A percentile compares a stretch with the other conserved stretches of the same genome.
Conservation (phyloP, 2,113 vertebrate genomes). For the Thomomys bottae region DNA sequence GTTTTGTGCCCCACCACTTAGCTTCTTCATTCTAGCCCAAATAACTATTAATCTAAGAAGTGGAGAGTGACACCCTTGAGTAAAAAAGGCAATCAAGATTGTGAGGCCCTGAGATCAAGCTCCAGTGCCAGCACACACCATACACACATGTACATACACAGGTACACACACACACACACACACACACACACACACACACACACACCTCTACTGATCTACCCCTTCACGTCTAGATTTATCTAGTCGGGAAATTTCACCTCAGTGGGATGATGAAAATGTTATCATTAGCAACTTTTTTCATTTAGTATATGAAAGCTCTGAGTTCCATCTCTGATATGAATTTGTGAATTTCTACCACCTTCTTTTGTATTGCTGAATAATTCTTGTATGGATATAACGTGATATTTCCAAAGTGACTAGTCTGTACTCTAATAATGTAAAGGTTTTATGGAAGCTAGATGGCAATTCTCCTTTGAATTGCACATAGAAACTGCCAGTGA, state of each 20-base stretch:
- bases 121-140: too few relatives aligned
- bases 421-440: not conserved
- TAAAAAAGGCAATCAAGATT: too few relatives aligned
- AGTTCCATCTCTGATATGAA: not conserved
- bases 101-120: too few relatives aligned
- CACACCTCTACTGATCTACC: too few relatives aligned
- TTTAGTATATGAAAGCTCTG: not conserved
- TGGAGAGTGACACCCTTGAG: too few relatives aligned
- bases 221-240: not conserved
- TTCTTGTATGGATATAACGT: too few relatives aligned
- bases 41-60: too few relatives aligned
- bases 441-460: not conserved
- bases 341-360: not conserved
- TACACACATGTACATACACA: too few relatives aligned
- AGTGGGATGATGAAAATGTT: too few relatives aligned
- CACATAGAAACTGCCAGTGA: not conserved
- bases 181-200: too few relatives aligned
- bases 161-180: too few relatives aligned
- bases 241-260: not conserved
- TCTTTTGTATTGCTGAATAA: too few relatives aligned
- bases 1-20: not conserved
- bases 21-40: not conserved
- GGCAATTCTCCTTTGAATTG: not conserved
- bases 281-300: not conserved
- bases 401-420: not conserved